A percentile compares a stretch with the other conserved stretches of the same genome.
Evolutionary conservation across 2,113 vertebrate genomes (phyloP).

Genomic region (Periophthalmus modestus): DNA sequence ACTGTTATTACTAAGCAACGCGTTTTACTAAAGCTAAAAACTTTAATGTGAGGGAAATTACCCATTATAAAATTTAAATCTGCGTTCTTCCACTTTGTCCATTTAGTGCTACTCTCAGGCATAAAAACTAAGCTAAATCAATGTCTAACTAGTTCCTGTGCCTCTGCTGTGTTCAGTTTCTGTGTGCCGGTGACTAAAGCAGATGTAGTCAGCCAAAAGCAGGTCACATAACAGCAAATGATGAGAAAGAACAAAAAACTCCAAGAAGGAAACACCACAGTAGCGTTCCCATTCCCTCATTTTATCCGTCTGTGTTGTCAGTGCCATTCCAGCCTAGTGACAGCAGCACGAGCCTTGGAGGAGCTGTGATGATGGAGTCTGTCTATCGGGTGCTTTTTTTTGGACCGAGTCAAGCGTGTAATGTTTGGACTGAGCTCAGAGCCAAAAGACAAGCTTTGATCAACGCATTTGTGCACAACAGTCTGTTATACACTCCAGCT

Average conservation of each 20-base stretch:
- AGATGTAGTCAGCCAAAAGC: conserved; percentile 17
- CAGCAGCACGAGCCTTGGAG: not conserved
- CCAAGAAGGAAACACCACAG: not conserved
- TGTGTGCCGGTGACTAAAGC: not conserved
- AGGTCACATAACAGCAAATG: conserved; percentile 12
- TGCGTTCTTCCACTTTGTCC: too few species aligned
- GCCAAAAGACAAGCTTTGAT: conserved; percentile 28
- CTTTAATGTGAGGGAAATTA: too few species aligned
- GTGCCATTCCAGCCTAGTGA: not conserved
- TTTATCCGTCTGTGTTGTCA: not conserved
- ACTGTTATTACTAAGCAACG: too few species aligned
- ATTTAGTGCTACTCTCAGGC: not conserved
- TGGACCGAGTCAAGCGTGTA: not conserved
- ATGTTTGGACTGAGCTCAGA: conserved; percentile 13
- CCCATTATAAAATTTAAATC: too few species aligned
- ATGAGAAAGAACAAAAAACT: conserved; percentile 5
- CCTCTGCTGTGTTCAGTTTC: not conserved
- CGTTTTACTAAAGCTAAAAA: too few species aligned
- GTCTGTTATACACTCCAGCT: conserved; percentile 14
- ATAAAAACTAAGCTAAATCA: not conserved
- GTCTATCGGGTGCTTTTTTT: not conserved
- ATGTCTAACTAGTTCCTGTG: not conserved
- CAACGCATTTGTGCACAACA: conserved; percentile 15
- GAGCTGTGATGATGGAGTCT: conserved; percentile 8
- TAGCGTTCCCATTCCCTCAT: not conserved